A percentile compares a stretch with the other conserved stretches of the same genome.
These are phyloP conservation scores for Leucania comma DNA, from an alignment of 2,888 invertebrate genomes.

Conservation along the genomic window DNA sequence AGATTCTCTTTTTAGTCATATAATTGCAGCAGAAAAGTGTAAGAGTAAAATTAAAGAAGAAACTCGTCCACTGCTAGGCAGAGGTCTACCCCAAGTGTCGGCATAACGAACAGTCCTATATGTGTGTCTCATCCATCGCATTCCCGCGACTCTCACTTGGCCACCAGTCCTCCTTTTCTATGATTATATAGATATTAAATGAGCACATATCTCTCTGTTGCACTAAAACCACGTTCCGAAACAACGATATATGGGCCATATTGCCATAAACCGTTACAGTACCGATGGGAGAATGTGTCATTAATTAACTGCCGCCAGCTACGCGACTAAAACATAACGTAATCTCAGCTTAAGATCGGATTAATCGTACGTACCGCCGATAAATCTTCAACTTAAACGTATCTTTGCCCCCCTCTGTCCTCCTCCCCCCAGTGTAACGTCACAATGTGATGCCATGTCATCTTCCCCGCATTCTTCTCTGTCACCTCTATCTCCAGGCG, in stretches of 20 bases:
- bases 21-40: too few species aligned
- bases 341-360: constrained; percentile 42
- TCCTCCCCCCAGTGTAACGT: neutral
- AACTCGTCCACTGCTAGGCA: too few species aligned
- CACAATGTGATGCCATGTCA: constrained; percentile 30
- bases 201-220: neutral
- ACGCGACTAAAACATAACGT: constrained; percentile 42
- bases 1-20: too few species aligned
- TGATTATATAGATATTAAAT: neutral
- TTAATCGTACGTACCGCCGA: constrained; percentile 38
- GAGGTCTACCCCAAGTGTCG: too few species aligned
- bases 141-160: too few species aligned
- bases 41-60: too few species aligned
- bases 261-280: constrained; percentile 9
- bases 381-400: constrained; percentile 53
- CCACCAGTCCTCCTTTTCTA: too few species aligned
- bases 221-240: neutral
- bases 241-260: neutral
- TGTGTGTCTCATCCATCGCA: too few species aligned
- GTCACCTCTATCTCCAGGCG: constrained; percentile 39
- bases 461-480: constrained; percentile 42
- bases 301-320: constrained; percentile 40
- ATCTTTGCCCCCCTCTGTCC: neutral
- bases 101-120: too few species aligned
- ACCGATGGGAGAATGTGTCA: constrained; percentile 13